These are phyloP conservation scores for Matsumurasca onukii DNA, from an alignment of 1,140 invertebrate species.

Conservation along the genomic window DNA sequence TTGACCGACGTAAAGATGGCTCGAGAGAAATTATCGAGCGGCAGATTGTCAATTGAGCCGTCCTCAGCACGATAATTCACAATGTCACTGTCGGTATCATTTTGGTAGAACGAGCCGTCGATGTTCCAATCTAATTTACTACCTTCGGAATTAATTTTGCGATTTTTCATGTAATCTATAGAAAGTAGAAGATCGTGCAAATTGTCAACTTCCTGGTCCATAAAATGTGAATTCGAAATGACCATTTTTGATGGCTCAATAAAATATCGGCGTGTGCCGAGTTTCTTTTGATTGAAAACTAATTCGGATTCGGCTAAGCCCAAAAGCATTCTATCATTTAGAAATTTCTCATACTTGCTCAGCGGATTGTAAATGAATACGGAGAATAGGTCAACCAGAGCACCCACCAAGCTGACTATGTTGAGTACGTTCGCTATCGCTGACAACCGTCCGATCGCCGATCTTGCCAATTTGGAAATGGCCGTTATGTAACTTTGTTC, in stretches of 20 bases:
- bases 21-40: too few species aligned
- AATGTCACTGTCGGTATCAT: too few species aligned
- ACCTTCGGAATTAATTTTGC: background rate
- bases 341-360: background rate
- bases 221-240: background rate
- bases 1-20: too few species aligned
- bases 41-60: too few species aligned
- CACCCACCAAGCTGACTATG: background rate
- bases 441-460: background rate
- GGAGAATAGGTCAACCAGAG: background rate
- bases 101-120: too few species aligned
- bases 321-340: background rate
- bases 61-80: too few species aligned
- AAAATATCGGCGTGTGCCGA: background rate
- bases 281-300: background rate
- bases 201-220: background rate
- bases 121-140: background rate
- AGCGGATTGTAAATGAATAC: background rate
- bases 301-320: background rate
- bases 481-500: background rate
- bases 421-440: background rate
- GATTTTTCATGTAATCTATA: background rate
- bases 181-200: background rate
- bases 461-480: background rate
- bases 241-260: background rate